These are phyloP conservation scores for Urocyon cinereoargenteus DNA, from an alignment of 2,797 vertebrate genomes.

Conservation along the genomic window DNA sequence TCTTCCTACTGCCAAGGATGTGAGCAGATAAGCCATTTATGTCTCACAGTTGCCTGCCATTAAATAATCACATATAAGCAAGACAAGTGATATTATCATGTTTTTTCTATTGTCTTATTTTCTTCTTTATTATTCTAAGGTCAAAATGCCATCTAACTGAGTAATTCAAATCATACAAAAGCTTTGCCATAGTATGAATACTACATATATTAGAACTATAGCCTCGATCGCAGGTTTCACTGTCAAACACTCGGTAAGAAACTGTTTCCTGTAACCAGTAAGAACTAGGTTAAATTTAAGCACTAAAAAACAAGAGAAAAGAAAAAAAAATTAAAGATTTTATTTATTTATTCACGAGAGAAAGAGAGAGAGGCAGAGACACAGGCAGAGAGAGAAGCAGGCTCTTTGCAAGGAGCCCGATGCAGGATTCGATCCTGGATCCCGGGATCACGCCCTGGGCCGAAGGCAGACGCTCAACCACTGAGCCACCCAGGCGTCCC, in stretches of 20 bases:
- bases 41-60: background rate
- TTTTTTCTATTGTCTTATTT: slow-evolving; percentile 6
- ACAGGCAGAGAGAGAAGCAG: too few species aligned
- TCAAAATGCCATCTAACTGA: slow-evolving; percentile 21
- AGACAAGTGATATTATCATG: background rate
- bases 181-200: slow-evolving; percentile 36
- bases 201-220: background rate
- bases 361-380: too few species aligned
- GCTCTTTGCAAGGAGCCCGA: too few species aligned
- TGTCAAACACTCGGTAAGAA: background rate
- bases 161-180: slow-evolving; percentile 30
- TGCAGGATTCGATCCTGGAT: too few species aligned
- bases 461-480: too few species aligned
- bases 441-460: too few species aligned
- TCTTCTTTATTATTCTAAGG: slow-evolving; percentile 6
- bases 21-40: background rate
- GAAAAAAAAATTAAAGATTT: background rate
- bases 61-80: background rate
- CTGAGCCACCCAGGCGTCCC: too few species aligned
- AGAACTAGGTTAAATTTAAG: background rate
- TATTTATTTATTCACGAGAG: too few species aligned
- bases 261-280: background rate
- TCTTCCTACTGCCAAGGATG: background rate
- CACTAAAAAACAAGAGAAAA: background rate
- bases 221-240: slow-evolving; percentile 23